Percentiles rank a stretch among this genome's conserved stretches.
phyloP scores from a whole-genome alignment of 2,797 vertebrate genomes.

The Paedocypris micromegethes region DNA sequence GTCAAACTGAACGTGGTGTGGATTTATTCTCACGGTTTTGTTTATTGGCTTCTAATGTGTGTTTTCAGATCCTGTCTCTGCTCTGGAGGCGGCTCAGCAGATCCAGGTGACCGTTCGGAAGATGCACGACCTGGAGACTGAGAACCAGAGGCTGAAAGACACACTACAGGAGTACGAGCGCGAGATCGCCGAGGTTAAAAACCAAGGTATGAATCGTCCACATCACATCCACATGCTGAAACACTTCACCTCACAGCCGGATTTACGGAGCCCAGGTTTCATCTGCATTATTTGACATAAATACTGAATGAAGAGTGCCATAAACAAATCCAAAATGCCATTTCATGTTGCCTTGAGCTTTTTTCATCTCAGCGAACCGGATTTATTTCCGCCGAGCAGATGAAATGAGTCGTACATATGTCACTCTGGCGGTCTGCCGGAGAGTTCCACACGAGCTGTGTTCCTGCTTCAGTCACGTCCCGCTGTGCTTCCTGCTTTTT shows the following conservation, averaged over 20 bases:
- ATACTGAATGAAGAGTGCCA: too few relatives aligned
- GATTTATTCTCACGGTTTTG: too few relatives aligned
- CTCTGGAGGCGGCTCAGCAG: constrained; percentile 82
- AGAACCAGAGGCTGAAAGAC: constrained; percentile 84
- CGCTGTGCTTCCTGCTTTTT: constrained; percentile 21
- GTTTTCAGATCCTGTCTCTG: constrained; percentile 75
- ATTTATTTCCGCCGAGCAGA: constrained; percentile 2
- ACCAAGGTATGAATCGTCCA: constrained; percentile 68
- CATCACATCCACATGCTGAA: background rate
- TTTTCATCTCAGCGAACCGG: background rate
- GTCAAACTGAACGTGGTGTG: too few relatives aligned
- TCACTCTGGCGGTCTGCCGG: constrained; percentile 8
- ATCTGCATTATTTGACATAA: background rate
- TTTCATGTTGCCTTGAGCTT: background rate
- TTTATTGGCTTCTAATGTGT: constrained; percentile 41
- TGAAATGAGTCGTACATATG: constrained; percentile 9
- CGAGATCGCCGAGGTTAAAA: constrained; percentile 81
- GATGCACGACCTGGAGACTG: constrained; percentile 83
- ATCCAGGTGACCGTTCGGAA: constrained; percentile 82
- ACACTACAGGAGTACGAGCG: constrained; percentile 83
- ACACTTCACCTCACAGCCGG: background rate
- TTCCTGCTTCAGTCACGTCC: constrained; percentile 27
- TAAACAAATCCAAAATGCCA: background rate
- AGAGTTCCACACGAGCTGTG: constrained; percentile 26
- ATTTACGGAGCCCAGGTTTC: background rate